These are phyloP conservation scores for Seladonia tumulorum DNA, from an alignment of 2,888 invertebrate genomes.

Conservation along the genomic window DNA sequence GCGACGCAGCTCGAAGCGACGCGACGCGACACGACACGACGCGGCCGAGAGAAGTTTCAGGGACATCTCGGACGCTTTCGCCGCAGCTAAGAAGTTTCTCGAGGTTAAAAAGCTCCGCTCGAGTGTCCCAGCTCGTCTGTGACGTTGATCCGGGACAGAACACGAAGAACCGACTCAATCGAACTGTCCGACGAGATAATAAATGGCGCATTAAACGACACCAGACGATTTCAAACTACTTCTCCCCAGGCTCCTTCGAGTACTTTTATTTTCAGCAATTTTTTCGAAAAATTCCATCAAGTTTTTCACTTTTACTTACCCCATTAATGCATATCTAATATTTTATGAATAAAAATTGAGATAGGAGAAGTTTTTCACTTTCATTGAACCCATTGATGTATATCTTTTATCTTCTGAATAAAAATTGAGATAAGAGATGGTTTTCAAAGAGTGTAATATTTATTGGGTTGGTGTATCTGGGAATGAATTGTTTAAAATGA, in stretches of 20 bases:
- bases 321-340: too few relatives aligned
- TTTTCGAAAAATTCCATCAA: too few relatives aligned
- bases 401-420: too few relatives aligned
- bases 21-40: not conserved
- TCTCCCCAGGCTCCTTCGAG: not conserved
- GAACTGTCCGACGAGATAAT: not conserved
- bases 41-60: slow-evolving; percentile 29
- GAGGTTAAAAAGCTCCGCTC: slow-evolving; percentile 54
- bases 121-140: slow-evolving; percentile 34
- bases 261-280: not conserved
- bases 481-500: not conserved
- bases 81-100: slow-evolving; percentile 52
- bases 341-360: too few relatives aligned
- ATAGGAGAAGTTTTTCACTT: too few relatives aligned
- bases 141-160: slow-evolving; percentile 9
- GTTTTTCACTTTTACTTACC: too few relatives aligned
- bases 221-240: too few relatives aligned
- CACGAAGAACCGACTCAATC: slow-evolving; percentile 43
- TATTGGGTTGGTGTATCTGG: too few relatives aligned
- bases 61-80: slow-evolving; percentile 41
- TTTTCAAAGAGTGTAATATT: too few relatives aligned
- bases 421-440: too few relatives aligned
- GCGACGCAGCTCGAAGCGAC: slow-evolving; percentile 12
- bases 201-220: not conserved
- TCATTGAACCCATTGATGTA: too few relatives aligned